These are phyloP conservation scores for Semaprochilodus insignis DNA, from an alignment of 2,797 vertebrate species.

Conservation along the genomic window DNA sequence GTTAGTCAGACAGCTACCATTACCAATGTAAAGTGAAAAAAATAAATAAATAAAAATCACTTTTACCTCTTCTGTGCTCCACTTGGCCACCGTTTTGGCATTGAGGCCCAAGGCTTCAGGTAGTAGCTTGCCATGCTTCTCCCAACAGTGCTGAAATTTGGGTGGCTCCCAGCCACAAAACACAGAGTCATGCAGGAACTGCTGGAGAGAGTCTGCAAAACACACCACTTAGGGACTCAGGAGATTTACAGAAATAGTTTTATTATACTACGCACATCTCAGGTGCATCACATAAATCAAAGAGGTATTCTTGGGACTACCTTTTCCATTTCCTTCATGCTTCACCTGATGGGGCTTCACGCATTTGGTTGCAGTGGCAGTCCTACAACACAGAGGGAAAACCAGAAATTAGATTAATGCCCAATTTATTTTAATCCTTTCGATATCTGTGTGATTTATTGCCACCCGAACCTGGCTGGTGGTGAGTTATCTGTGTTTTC, in stretches of 20 bases:
- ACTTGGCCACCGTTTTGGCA: slow-evolving; percentile 88
- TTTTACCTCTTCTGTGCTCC: slow-evolving; percentile 89
- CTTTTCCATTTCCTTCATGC: slow-evolving; percentile 84
- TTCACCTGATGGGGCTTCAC: slow-evolving; percentile 87
- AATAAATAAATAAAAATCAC: too few species aligned
- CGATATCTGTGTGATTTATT: background rate
- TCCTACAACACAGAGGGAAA: slow-evolving; percentile 69
- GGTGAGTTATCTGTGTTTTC: slow-evolving; percentile 46
- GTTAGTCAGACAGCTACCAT: too few species aligned
- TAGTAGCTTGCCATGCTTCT: slow-evolving; percentile 92
- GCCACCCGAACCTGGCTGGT: slow-evolving; percentile 18
- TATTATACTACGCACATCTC: too few species aligned
- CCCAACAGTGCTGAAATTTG: slow-evolving; percentile 86
- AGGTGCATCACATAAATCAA: background rate
- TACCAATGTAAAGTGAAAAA: too few species aligned
- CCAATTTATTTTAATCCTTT: background rate
- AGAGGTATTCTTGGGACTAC: slow-evolving; percentile 61
- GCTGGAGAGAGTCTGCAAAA: slow-evolving; percentile 82
- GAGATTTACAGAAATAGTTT: background rate
- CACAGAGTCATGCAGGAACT: slow-evolving; percentile 91
- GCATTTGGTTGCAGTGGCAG: slow-evolving; percentile 80
- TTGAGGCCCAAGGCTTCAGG: slow-evolving; percentile 90
- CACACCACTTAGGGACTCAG: background rate
- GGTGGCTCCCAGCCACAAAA: slow-evolving; percentile 80
- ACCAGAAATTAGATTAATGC: background rate